A percentile compares a stretch with the other conserved stretches of the same genome.
Evolutionary conservation across 2,113 vertebrate species (phyloP).

Genomic region (Alouatta palliata): DNA sequence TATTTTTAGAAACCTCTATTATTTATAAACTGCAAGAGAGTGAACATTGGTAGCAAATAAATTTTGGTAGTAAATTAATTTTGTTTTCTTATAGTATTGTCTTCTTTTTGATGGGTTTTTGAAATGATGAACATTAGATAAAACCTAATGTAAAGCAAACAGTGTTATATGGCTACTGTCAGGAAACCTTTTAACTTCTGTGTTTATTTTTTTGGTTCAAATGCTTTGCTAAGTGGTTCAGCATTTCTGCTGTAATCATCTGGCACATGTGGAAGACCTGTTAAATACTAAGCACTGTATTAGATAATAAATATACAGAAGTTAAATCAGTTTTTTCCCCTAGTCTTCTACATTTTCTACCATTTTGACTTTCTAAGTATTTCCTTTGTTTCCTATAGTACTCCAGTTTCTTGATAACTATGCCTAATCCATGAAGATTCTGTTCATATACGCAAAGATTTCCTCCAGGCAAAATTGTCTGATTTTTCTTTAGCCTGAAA

Average conservation of each 20-base stretch:
- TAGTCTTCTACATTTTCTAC: not conserved
- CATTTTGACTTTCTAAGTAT: not conserved
- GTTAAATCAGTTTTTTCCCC: not conserved
- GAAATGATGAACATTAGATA: not conserved
- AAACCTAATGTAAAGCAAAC: not conserved
- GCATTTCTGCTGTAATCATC: not conserved
- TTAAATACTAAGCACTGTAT: not conserved
- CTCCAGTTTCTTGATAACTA: not conserved
- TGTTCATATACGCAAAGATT: not conserved
- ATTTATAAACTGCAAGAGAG: not conserved
- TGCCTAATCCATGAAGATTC: not conserved
- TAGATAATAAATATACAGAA: not conserved
- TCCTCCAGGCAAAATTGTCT: not conserved
- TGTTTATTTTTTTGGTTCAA: not conserved
- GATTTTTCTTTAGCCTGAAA: not conserved
- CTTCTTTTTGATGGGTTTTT: not conserved
- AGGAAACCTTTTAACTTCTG: not conserved
- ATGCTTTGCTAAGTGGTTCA: not conserved
- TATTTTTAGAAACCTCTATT: not conserved
- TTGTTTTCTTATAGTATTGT: not conserved
- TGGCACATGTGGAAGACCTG: not conserved
- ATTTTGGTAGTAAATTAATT: not conserved
- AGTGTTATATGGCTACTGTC: not conserved
- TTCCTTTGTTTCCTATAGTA: not conserved
- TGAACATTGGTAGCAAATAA: not conserved